Conservation (phyloP, 2,888 invertebrate species). For the Molorchus minor region DNA sequence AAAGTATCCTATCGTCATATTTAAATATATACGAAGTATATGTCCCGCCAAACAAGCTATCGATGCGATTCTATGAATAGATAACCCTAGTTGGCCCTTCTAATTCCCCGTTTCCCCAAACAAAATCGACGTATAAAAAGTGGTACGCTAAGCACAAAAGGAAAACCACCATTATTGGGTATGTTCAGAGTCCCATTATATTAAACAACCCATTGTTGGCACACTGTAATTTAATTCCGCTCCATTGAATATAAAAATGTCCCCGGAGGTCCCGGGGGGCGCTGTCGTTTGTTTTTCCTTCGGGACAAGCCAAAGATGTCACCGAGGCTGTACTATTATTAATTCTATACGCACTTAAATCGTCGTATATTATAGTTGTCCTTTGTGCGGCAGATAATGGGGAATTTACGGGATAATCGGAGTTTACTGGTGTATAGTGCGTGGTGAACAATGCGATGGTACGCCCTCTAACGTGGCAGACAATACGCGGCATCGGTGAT, state of each 20-base stretch:
- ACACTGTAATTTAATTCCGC: constrained; percentile 30
- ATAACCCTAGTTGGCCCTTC: constrained; percentile 15
- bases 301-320: constrained; percentile 38
- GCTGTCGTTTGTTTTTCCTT: constrained; percentile 39
- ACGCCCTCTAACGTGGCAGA: constrained; percentile 21
- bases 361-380: constrained; percentile 40
- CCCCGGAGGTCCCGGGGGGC: constrained; percentile 21
- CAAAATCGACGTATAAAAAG: constrained; percentile 25
- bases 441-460: constrained; percentile 27
- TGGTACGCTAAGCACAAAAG: constrained; percentile 12
- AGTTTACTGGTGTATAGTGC: constrained; percentile 31
- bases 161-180: constrained; percentile 27
- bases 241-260: constrained; percentile 33
- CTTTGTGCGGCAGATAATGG: constrained; percentile 44
- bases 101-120: constrained; percentile 16
- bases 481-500: constrained; percentile 14
- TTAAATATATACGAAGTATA: too few species aligned
- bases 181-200: constrained; percentile 26
- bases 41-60: too few species aligned
- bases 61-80: constrained; percentile 15
- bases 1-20: too few species aligned
- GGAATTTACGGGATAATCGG: constrained; percentile 34
- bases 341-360: constrained; percentile 43
- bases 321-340: constrained; percentile 38
- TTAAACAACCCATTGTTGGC: constrained; percentile 39